Evolutionary conservation across 1,140 invertebrate genomes (phyloP), one percentile per base, ranked within the genome.

Genomic region (Drosophila ficusphila): DNA sequence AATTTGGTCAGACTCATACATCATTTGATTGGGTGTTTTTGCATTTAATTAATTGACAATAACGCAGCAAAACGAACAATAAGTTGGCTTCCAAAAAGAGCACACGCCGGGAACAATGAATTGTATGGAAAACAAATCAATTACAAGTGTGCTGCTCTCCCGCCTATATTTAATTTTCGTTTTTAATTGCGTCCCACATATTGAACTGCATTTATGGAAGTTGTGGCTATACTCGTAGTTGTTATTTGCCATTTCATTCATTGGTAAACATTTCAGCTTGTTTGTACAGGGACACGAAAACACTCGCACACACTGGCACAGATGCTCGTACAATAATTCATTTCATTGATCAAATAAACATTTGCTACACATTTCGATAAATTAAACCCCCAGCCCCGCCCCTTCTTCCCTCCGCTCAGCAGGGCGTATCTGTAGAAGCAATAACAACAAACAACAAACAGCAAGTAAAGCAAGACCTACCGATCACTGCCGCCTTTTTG

Each of bases 301-400:
- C 29, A 48, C n/a, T n/a, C n/a, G n/a, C 6, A 44, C 18, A 39
- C 31, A 60, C n/a, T n/a, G n/a, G n/a, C 12, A 27, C 47, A 56
- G 36, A 47, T 69, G 56, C 79, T 74, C 58, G 79, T 79, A 67
- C 76, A 70, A 86, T 86, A 86, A 86, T 88, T 86, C 82, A 86
- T 86, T 86, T 86, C 85, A 86, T 86, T 86, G 82, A 88, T 86
- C 69, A 88, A 86, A 86, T 88, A 86, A 86, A 86, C 82, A 86
- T 86, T 86, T 82, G 60, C 82, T 78, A 88, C 54, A 85, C 81
- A 86, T 89, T 88, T 86, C 74, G 70, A 86, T 88, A 86, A 86
- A 86, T 86, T 88, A 78, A 88, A 88, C 76, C 67, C 73, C 53
- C 49, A 49, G 39, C 8, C 16, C 11, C 33, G 21, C 31, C 19